These are phyloP conservation scores for Unio pictorum DNA, from an alignment of 2,888 invertebrate species.

Conservation along the genomic window DNA sequence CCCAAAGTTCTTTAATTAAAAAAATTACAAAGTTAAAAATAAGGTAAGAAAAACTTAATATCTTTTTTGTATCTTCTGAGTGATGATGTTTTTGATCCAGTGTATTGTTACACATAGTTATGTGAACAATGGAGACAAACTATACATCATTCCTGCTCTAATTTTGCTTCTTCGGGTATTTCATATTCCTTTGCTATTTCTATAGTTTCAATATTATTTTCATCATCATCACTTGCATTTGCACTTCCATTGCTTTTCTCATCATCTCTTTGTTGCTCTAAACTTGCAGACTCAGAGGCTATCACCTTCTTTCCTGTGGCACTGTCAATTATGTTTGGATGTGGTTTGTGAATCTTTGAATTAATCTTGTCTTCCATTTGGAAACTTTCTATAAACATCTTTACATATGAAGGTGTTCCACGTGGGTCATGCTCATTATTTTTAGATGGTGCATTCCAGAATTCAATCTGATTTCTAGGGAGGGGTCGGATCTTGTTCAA, in stretches of 20 bases:
- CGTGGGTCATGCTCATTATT: constrained; percentile 61
- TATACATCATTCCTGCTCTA: no score
- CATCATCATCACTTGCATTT: constrained; percentile 21
- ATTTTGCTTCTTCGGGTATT: constrained; percentile 36
- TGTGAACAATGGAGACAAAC: no score
- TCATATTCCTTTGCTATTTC: constrained; percentile 45
- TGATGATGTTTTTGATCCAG: no score
- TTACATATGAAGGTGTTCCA: constrained; percentile 62
- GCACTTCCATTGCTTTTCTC: constrained; percentile 6
- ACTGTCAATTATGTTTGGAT: constrained; percentile 64
- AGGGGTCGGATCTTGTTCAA: constrained; percentile 61
- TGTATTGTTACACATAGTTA: no score
- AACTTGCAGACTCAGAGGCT: constrained; percentile 17
- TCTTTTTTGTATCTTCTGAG: no score
- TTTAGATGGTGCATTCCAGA: constrained; percentile 59
- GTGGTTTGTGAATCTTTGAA: constrained; percentile 53
- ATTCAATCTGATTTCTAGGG: constrained; percentile 51
- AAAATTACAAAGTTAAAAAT: no score
- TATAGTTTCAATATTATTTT: constrained; percentile 14
- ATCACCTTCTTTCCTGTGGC: constrained; percentile 27
- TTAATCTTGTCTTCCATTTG: constrained; percentile 3
- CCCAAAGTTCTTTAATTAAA: no score
- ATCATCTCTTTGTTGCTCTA: constrained; percentile 9
- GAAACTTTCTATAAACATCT: constrained; percentile 49
- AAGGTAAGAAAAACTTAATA: no score